Evolutionary conservation across 2,113 vertebrate genomes (phyloP), one percentile per base, ranked within the genome.

Genomic region (Nansenia antarctica): DNA sequence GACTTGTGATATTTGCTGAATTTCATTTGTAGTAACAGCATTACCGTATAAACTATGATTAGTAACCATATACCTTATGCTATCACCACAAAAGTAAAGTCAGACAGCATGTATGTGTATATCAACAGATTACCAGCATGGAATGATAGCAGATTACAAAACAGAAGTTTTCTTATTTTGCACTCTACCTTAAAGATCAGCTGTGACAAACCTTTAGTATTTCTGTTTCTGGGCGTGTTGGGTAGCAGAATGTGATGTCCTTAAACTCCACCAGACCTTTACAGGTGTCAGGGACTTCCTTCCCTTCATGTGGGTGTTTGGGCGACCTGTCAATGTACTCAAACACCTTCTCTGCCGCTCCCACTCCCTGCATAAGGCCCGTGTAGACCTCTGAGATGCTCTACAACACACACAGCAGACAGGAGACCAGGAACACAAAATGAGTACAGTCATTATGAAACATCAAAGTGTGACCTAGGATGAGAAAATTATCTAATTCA

Each of bases 311-410:
- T 20, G 87, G 78, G 86, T 95, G 94, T 3, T 90, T 91, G 0
- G 97, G 94, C 73, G 95, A 74, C 68, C 95, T 89, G 83, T 98
- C 95, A 0, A 99, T 94, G 84, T 98, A 98, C 89, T 98, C 95
- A 0, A 99, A 98, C 22, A 98, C 96, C 82, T 99, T 98, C 91
- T 99, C 97, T 0, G 97, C 97, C 0, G 96, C 96, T 5, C 97
- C 97, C 0, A 97, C 96, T 0, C 97, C 97, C 80, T 99, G 95
- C 97, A 99, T 99, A 69, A 98, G 92, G 61, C 96, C 97, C 0
- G 96, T 97, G 87, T 98, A 99, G 54, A 99, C 96, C 0, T 97
- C 96, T 30, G 95, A 94, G 0, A 98, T 92, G 0, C 87, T 96
- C 97, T 99, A 89, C 1, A 64, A 76, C 54, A 67, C 0, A 30